Conservation (phyloP, 1,140 invertebrate species). For the Cecropterus lyciades region DNA sequence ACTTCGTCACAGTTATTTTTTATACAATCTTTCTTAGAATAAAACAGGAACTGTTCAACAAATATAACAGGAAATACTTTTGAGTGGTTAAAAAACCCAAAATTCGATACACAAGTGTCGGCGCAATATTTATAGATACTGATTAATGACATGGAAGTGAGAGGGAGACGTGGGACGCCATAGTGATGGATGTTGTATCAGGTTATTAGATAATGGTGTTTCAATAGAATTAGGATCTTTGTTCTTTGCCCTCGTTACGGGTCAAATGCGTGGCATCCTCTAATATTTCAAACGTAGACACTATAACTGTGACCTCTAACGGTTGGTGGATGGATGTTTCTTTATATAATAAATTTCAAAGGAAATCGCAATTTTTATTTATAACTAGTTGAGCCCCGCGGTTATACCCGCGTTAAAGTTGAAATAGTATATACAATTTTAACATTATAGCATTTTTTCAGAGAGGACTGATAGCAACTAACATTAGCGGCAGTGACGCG, state of each 20-base stretch:
- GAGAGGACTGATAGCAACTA: too few relatives aligned
- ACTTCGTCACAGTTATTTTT: too few relatives aligned
- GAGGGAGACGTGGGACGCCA: constrained; percentile 59
- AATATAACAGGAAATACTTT: constrained; percentile 33
- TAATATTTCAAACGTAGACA: constrained; percentile 30
- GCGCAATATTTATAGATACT: constrained; percentile 78
- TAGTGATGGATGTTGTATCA: constrained; percentile 68
- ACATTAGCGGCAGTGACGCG: too few relatives aligned
- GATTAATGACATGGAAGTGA: constrained; percentile 78
- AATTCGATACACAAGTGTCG: constrained; percentile 77
- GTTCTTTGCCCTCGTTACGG: constrained; percentile 62
- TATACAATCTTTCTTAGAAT: too few relatives aligned
- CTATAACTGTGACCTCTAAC: constrained; percentile 25
- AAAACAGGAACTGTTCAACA: too few relatives aligned
- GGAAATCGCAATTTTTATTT: too few relatives aligned
- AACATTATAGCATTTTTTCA: too few relatives aligned
- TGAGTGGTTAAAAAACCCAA: constrained; percentile 48
- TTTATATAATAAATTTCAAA: not conserved
- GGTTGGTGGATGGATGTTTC: constrained; percentile 3
- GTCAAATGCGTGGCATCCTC: constrained; percentile 39
- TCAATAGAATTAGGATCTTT: constrained; percentile 79
- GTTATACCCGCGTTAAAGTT: too few relatives aligned
- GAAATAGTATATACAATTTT: too few relatives aligned
- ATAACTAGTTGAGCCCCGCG: too few relatives aligned
- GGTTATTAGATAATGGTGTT: constrained; percentile 81